Base-by-base conservation (phyloP, 1,140 invertebrate species). In the Aphelinus atriplicis region DNA sequence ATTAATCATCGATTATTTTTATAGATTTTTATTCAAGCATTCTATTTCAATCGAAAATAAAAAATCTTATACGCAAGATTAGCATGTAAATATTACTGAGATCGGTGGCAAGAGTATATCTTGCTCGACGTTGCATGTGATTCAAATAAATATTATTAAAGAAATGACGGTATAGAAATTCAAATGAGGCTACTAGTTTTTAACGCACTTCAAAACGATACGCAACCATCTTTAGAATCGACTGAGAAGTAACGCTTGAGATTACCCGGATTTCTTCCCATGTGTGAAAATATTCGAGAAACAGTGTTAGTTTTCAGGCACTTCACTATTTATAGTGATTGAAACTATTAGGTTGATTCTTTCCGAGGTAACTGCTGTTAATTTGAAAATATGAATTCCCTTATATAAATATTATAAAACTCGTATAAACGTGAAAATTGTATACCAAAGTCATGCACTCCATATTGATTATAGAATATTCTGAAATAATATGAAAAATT, bases 91-190 rank as follows among this genome's bases (percentile, higher is more conserved):
- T 70, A 84, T 77, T 82, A 82, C 81, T 87, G 86, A 87, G 85
- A 86, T 87, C 86, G 82, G 79, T 84, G 80, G 80, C 80, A 79
- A 84, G 80, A 82, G 66, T 26, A 53, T 79, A 82, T 86, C 83
- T 80, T 84, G 82, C 83, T 85, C 82, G 82, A 77, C 83, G 81
- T 83, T 80, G 57, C 71, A 6, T 58, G 69, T 75, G 61, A 75
- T 69, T 69, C 45, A 46, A 75, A 75, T 70, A 68, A 62, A 68
- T 74, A 63, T 56, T 45, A 66, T 5, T 55, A 73, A 66, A 67
- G 45, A 42, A 48, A 47, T 43, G 46, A 57, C 51, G 9, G 9
- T 53, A 9, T 3, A 51, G 43, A 51, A 66, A 60, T 61, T 61
- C 42, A 46, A 67, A n/a, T 2, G 46, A n/a, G 51, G 51, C 9